Evolutionary conservation across 2,113 vertebrate genomes (phyloP).

Genomic region (Scytalopus superciliaris): DNA sequence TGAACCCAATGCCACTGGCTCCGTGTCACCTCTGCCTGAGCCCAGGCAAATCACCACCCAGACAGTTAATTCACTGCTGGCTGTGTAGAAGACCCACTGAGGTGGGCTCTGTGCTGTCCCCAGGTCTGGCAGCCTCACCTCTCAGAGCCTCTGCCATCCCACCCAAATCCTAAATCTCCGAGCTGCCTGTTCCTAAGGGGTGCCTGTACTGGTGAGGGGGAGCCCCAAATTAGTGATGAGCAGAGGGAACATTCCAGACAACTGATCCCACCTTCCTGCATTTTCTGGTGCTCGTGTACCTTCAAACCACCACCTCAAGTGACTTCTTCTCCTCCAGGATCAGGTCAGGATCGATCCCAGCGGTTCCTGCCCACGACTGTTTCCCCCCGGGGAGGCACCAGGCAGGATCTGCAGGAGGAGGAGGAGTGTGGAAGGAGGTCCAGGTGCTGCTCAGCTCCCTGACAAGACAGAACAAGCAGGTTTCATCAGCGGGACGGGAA

Average conservation of each 20-base stretch:
- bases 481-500: background rate
- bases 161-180: accelerated
- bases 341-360: background rate
- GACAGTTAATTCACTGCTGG: background rate
- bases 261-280: background rate
- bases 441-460: background rate
- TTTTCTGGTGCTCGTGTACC: background rate
- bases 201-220: too few species aligned
- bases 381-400: background rate
- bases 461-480: background rate
- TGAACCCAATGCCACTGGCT: background rate
- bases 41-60: background rate
- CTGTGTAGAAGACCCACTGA: background rate
- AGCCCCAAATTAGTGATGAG: background rate
- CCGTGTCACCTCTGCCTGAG: background rate
- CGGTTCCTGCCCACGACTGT: background rate
- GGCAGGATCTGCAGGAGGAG: background rate
- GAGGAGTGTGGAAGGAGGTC: background rate
- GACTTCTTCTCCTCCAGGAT: background rate
- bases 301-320: background rate
- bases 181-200: accelerated
- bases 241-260: background rate
- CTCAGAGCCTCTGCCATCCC: background rate
- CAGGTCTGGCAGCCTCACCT: background rate
- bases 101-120: background rate